Conservation (phyloP, 2,888 invertebrate species). For the Scrobipalpa atriplicella region DNA sequence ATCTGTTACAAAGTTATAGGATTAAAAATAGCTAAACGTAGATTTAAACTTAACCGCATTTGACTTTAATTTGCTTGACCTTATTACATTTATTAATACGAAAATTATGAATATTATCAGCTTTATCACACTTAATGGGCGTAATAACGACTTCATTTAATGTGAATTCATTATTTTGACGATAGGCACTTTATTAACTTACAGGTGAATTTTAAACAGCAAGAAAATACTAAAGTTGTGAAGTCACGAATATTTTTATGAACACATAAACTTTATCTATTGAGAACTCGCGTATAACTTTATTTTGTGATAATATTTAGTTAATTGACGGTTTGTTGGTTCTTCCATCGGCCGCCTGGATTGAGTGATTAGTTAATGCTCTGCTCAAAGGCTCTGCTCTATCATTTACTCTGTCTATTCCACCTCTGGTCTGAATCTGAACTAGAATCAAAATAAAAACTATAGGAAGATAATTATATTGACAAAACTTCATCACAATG, state of each 20-base stretch:
- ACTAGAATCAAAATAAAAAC: too few relatives aligned
- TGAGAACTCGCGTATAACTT: background rate
- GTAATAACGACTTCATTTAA: background rate
- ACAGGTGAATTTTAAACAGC: too few relatives aligned
- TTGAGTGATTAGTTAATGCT: too few relatives aligned
- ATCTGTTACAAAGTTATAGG: background rate
- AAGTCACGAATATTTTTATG: background rate
- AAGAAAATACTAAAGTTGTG: background rate
- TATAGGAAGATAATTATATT: too few relatives aligned
- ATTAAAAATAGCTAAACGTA: slow-evolving; percentile 9
- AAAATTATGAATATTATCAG: slow-evolving; percentile 11
- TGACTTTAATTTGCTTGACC: slow-evolving; percentile 2
- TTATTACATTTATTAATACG: background rate
- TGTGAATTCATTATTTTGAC: slow-evolving; percentile 9
- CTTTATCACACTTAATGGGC: background rate
- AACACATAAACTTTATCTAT: background rate
- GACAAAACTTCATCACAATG: too few relatives aligned
- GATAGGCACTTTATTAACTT: background rate
- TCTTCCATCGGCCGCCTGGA: too few relatives aligned
- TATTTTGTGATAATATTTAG: too few relatives aligned
- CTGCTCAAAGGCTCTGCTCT: too few relatives aligned
- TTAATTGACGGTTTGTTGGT: too few relatives aligned
- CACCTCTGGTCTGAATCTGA: too few relatives aligned
- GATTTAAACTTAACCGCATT: background rate
- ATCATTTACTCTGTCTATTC: too few relatives aligned